Evolutionary conservation across 2,113 vertebrate genomes (phyloP).

Genomic region (Ammospiza caudacuta): DNA sequence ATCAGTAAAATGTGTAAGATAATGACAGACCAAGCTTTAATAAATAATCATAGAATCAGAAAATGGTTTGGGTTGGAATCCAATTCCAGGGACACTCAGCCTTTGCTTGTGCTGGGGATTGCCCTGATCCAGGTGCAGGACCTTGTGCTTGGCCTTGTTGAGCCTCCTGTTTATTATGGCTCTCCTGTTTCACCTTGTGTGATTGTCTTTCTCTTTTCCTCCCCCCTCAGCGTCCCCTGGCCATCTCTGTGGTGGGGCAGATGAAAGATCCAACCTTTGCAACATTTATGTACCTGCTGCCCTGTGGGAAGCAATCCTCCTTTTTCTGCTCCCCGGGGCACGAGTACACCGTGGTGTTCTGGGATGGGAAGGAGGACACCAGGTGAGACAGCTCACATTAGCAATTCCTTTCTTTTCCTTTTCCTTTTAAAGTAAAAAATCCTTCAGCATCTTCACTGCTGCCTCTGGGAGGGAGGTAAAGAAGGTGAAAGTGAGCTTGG

Average conservation of each 20-base stretch:
- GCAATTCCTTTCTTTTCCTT: neutral
- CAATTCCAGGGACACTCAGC: neutral
- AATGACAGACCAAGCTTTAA: neutral
- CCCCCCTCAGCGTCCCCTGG: conserved; percentile 84
- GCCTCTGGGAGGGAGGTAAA: neutral
- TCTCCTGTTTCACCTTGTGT: neutral
- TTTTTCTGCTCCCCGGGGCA: conserved; percentile 90
- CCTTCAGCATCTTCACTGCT: neutral
- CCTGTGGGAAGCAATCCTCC: conserved; percentile 83
- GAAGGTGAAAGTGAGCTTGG: conserved; percentile 53
- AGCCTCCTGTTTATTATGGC: neutral
- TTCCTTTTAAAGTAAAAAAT: neutral
- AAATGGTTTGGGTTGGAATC: neutral
- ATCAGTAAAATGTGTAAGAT: neutral
- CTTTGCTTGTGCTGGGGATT: neutral
- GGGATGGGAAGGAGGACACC: conserved; percentile 85
- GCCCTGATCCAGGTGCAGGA: neutral
- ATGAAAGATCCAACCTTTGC: conserved; percentile 95
- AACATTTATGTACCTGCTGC: conserved; percentile 85
- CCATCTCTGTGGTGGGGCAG: conserved; percentile 82
- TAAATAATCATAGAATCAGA: neutral
- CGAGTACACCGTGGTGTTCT: conserved; percentile 89
- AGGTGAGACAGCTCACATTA: conserved; percentile 72
- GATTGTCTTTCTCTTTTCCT: neutral
- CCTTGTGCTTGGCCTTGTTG: neutral